phyloP scores from a whole-genome alignment of 2,888 invertebrate species.

The Dinocampus coccinellae region DNA sequence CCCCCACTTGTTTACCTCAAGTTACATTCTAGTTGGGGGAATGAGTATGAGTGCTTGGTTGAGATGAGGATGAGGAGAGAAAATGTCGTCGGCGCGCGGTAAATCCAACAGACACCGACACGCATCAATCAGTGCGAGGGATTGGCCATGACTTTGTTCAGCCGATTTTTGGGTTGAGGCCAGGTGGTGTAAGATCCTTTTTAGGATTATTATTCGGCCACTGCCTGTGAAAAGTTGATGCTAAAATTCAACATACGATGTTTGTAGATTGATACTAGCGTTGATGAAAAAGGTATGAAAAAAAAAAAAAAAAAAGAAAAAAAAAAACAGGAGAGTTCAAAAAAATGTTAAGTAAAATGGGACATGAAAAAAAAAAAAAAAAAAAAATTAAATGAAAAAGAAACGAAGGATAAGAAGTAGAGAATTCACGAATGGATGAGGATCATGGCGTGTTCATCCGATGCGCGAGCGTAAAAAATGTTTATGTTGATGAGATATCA shows the following conservation, averaged over 20 bases:
- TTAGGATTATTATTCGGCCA: constrained; percentile 27
- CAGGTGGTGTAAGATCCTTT: constrained; percentile 8
- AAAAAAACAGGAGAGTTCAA: too few species aligned
- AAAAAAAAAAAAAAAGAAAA: neutral
- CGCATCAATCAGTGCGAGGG: constrained; percentile 60
- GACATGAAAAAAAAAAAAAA: neutral
- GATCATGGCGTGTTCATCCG: neutral
- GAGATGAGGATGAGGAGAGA: constrained; percentile 17
- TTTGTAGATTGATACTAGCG: constrained; percentile 27
- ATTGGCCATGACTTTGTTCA: constrained; percentile 40
- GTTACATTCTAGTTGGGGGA: constrained; percentile 12
- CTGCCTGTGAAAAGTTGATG: neutral
- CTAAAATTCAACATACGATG: neutral
- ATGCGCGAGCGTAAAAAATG: constrained; percentile 31
- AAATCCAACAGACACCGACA: constrained; percentile 51
- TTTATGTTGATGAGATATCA: constrained; percentile 36
- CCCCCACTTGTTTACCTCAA: constrained; percentile 22
- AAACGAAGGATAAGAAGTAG: neutral
- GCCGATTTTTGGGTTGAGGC: neutral
- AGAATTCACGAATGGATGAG: neutral
- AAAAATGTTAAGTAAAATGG: too few species aligned
- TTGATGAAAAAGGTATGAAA: constrained; percentile 28
- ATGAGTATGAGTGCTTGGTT: constrained; percentile 28
- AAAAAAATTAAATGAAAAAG: neutral
- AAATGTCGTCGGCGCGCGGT: neutral